A percentile compares a stretch with the other conserved stretches of the same genome.
Evolutionary conservation across 2,888 invertebrate genomes (phyloP).

Genomic region (Andrena hattorfiana): DNA sequence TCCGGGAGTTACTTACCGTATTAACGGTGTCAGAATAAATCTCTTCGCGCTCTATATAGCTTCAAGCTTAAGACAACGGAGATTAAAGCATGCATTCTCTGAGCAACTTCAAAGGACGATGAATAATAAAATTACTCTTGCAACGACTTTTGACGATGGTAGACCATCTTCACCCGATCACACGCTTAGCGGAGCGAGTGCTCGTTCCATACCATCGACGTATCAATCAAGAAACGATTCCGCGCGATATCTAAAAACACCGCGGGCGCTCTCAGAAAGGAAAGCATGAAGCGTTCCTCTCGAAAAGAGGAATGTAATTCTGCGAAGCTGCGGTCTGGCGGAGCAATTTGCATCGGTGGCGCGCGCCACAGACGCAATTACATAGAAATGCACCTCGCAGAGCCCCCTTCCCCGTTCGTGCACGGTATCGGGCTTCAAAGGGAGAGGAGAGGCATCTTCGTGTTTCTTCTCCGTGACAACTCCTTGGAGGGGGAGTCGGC

Average conservation of each 20-base stretch:
- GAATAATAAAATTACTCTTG: no score
- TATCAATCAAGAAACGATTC: not conserved
- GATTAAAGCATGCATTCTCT: not conserved
- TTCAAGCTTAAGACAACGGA: not conserved
- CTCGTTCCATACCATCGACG: not conserved
- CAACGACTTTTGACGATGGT: no score
- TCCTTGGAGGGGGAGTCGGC: not conserved
- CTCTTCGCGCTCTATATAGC: slow-evolving; percentile 15
- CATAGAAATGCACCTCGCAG: slow-evolving; percentile 7
- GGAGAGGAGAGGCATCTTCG: not conserved
- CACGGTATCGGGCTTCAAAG: slow-evolving; percentile 16
- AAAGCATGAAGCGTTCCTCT: not conserved
- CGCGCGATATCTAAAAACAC: not conserved
- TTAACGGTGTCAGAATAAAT: slow-evolving; percentile 39
- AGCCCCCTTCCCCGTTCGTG: not conserved
- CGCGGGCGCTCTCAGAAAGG: not conserved
- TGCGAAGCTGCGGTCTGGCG: not conserved
- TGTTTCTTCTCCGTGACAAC: not conserved
- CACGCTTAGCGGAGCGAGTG: not conserved
- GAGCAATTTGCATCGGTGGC: not conserved
- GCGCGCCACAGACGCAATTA: slow-evolving; percentile 2
- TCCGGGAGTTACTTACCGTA: slow-evolving; percentile 32
- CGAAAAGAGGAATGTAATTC: slow-evolving; percentile 7
- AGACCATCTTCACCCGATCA: not conserved
- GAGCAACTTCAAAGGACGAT: not conserved